Conservation (phyloP, 2,797 vertebrate genomes). For the Epinephelus awoara region DNA sequence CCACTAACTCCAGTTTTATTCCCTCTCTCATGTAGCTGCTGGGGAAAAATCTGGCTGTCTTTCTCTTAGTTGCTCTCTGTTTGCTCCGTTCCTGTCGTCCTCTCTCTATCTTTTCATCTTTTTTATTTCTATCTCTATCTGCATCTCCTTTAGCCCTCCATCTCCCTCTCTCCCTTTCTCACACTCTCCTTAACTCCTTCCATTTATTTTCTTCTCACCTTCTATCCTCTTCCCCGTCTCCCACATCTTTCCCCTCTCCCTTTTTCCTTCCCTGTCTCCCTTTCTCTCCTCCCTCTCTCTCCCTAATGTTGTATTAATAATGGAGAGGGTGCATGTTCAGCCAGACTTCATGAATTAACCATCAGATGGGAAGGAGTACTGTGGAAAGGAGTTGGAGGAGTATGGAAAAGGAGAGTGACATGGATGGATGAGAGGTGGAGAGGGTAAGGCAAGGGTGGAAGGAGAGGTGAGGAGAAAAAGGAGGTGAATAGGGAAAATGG, state of each 20-base stretch:
- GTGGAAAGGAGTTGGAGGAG: constrained; percentile 63
- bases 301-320: constrained; percentile 87
- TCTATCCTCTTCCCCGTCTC: constrained; percentile 4
- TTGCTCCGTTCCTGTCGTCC: constrained; percentile 37
- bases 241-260: not conserved
- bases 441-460: not conserved
- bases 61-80: constrained; percentile 37
- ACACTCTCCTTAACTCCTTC: constrained; percentile 9
- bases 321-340: constrained; percentile 85
- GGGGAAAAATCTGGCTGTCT: constrained; percentile 24
- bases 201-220: constrained; percentile 6
- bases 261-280: not conserved
- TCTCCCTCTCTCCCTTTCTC: not conserved
- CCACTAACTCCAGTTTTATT: constrained; percentile 19
- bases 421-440: constrained; percentile 47
- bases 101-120: constrained; percentile 1
- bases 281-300: constrained; percentile 59
- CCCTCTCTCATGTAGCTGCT: constrained; percentile 31
- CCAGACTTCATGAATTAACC: constrained; percentile 87
- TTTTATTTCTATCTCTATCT: constrained; percentile 8
- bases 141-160: constrained; percentile 10
- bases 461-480: constrained; percentile 3
- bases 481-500: constrained; percentile 17
- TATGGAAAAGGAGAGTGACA: constrained; percentile 35
- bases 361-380: constrained; percentile 78